Evolutionary conservation across 2,888 invertebrate species (phyloP).

Genomic region (Eubasilissa splendida): DNA sequence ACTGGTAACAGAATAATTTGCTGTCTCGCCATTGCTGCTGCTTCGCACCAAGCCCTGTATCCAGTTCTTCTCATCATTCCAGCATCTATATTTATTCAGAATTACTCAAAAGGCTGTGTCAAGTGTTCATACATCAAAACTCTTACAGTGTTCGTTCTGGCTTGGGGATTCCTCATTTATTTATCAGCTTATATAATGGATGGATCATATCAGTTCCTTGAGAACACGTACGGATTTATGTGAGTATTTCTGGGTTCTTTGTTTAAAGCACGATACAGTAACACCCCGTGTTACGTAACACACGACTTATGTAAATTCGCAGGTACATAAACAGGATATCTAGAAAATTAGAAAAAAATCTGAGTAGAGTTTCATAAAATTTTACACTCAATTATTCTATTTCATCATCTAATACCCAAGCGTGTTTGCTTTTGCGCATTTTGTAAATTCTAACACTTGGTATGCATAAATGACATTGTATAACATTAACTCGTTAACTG

Average conservation of each 20-base stretch:
- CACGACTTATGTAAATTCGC: no score
- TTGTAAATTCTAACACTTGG: no score
- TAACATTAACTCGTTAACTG: no score
- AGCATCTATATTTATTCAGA: constrained; percentile 80
- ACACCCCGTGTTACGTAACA: no score
- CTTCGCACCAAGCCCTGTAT: constrained; percentile 87
- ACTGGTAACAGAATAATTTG: constrained; percentile 76
- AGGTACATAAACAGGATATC: no score
- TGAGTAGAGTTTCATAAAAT: no score
- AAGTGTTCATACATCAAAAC: constrained; percentile 71
- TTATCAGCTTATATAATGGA: constrained; percentile 77
- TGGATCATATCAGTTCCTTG: constrained; percentile 77
- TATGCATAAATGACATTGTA: no score
- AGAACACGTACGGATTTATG: constrained; percentile 88
- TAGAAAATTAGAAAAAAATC: no score
- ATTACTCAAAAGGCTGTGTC: constrained; percentile 69
- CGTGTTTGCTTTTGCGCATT: no score
- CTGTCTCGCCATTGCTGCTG: constrained; percentile 81
- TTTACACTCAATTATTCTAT: no score
- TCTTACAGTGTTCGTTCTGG: constrained; percentile 70
- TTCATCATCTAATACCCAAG: no score
- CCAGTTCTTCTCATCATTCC: constrained; percentile 89
- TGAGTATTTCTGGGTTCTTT: constrained; percentile 67
- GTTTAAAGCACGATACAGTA: no score
- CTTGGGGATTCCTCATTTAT: constrained; percentile 73